phyloP scores from a whole-genome alignment of 2,113 vertebrate genomes.

The Numenius arquata region DNA sequence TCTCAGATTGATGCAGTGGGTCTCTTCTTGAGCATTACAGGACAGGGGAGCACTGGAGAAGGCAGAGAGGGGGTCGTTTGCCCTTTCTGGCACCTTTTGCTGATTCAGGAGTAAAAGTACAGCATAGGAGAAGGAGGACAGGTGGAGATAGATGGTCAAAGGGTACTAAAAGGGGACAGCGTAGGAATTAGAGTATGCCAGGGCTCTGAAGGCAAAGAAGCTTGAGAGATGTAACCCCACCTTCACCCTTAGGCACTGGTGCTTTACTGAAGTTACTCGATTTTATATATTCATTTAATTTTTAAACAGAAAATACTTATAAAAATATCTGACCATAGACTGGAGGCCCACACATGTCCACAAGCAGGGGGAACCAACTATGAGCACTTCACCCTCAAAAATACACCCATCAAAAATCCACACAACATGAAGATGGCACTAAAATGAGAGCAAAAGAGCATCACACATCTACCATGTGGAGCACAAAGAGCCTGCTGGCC shows the following conservation, averaged over 20 bases:
- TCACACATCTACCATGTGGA: accelerated
- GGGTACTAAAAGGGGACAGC: neutral
- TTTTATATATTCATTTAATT: neutral
- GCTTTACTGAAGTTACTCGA: neutral
- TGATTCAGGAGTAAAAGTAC: neutral
- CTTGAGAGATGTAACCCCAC: neutral
- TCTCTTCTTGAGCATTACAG: neutral
- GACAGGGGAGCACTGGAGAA: neutral
- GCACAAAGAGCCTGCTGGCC: neutral
- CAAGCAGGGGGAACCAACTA: neutral
- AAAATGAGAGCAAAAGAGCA: neutral
- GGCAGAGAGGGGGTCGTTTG: neutral
- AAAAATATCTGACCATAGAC: neutral
- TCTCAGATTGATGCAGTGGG: neutral
- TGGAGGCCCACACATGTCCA: neutral
- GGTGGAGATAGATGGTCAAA: neutral
- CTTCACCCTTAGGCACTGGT: neutral
- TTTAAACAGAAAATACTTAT: neutral
- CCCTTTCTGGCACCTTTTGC: neutral
- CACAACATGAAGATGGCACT: accelerated
- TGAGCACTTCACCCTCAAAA: neutral
- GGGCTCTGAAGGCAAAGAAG: neutral
- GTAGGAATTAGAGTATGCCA: neutral
- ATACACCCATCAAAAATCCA: neutral
- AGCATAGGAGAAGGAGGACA: neutral